Evolutionary conservation across 2,888 invertebrate species (phyloP).

Genomic region (Hirtodrosophila histrioides): DNA sequence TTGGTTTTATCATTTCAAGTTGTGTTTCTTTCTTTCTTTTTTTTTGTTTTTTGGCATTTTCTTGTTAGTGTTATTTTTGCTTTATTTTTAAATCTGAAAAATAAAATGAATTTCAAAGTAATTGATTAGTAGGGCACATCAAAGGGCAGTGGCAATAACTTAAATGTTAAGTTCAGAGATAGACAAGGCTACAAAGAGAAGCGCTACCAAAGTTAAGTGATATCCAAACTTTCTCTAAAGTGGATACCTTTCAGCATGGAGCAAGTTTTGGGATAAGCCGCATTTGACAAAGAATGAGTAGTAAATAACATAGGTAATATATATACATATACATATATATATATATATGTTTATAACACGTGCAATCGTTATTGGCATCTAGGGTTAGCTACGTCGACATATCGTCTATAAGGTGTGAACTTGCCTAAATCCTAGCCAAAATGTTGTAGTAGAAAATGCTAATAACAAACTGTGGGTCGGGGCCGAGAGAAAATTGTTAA

Average conservation of each 20-base stretch:
- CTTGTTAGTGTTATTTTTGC: slow-evolving; percentile 9
- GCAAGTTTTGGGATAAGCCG: no score
- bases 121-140: slow-evolving; percentile 52
- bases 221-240: not conserved
- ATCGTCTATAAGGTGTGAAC: no score
- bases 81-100: slow-evolving; percentile 63
- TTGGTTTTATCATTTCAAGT: slow-evolving; percentile 43
- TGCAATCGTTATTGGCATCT: no score
- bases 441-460: no score
- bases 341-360: no score
- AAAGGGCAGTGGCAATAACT: slow-evolving; percentile 49
- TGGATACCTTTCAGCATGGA: not conserved
- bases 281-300: no score
- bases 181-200: slow-evolving; percentile 36
- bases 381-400: no score
- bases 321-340: no score
- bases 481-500: no score
- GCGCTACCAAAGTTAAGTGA: not conserved
- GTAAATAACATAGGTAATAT: no score
- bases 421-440: no score
- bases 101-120: slow-evolving; percentile 34
- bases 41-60: slow-evolving; percentile 30
- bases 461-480: no score
- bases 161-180: slow-evolving; percentile 42
- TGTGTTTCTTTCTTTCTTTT: slow-evolving; percentile 25